Base-by-base conservation (phyloP, 1,140 invertebrate genomes). In the Sarcophaga bullata region DNA sequence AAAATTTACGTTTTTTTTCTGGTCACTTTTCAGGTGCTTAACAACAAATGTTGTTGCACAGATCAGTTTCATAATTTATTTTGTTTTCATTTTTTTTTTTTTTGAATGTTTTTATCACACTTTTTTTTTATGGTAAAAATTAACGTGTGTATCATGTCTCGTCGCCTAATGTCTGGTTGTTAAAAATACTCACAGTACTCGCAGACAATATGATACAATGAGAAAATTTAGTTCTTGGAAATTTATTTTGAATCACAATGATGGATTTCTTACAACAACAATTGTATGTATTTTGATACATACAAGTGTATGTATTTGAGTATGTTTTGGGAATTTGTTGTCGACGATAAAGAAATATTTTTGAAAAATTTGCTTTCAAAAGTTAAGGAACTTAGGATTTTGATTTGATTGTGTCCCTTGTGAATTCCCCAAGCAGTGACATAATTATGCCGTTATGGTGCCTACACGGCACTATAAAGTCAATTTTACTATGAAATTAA, bases 151-250 rank as follows among this genome's bases (percentile, higher is more conserved):
- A n/a, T 76, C 46, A 76, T 76, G 48, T 76, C 73, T 76, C 73
- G 73, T 76, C 73, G 73, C 73, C 73, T n/a, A 76, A 46, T 73
- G 25, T 73, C 73, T 46, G 9, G 25, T 73, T 76, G 47, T 47
- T 17, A 49, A 6, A 58, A 58, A 37, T 37, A 37, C 1, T 37
- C 25, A 37, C 1, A 37, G 25, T 37, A 37, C 37, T 25, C 11
- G n/a, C 19, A 2, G 0, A 13, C 17, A 76, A 76, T 49, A 76
- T 49, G 73, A 76, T 76, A 76, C 46, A 49, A 76, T 76, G 73
- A 76, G 73, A 76, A 76, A 76, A 76, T 49, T 15, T 49, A 49
- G 73, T 76, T 76, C 73, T 76, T 47, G 73, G 73, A 76, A 76
- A 76, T 48, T 76, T 13, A 37, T 76, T 76, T 76, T 76, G 73